Base-by-base conservation (phyloP, 2,113 vertebrate genomes). In the Australoheros scitulus region DNA sequence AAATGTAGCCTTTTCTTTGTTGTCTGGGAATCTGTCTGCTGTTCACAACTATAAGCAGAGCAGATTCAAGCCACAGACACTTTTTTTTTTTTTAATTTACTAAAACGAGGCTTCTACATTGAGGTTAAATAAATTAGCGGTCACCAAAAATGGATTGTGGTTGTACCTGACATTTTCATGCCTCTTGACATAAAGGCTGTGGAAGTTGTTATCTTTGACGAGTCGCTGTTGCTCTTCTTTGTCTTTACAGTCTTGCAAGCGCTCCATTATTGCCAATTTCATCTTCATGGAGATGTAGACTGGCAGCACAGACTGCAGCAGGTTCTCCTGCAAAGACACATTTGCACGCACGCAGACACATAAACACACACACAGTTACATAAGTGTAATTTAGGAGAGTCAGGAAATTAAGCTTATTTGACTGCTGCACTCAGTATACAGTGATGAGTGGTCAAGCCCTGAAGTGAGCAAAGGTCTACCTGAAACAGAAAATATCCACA, bases 201-300 rank as follows among this genome's bases (percentile, higher is more conserved):
- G 98, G 89, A 99, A 99, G 92, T 99, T 99, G 93, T 99, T 99
- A 90, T 99, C 98, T 0, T 97, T 97, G 83, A 96, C 93, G 59
- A 97, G 94, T 24, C 95, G 96, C 59, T 96, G 96, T 56, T 94
- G 96, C 59, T 95, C 95, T 63, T 95, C 95, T 83, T 95, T 97
- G 88, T 99, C 97, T 47, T 97, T 97, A 0, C 95, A 97, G 87
- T 99, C 98, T 89, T 97, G 97, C 36, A 99, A 93, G 68, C 98
- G 94, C 77, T 99, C 98, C 72, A 99, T 99, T 93, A 99, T 99
- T 64, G 98, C 95, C 85, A 99, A 88, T 92, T 99, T 99, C 98
- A 99, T 99, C 95, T 98, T 98, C 98, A 99, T 99, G 83, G 98
- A 99, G 81, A 99, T 99, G 89, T 99, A 98, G 50, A 97, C 98